Base-by-base conservation (phyloP, 2,888 invertebrate genomes). In the Megamerina dolium region DNA sequence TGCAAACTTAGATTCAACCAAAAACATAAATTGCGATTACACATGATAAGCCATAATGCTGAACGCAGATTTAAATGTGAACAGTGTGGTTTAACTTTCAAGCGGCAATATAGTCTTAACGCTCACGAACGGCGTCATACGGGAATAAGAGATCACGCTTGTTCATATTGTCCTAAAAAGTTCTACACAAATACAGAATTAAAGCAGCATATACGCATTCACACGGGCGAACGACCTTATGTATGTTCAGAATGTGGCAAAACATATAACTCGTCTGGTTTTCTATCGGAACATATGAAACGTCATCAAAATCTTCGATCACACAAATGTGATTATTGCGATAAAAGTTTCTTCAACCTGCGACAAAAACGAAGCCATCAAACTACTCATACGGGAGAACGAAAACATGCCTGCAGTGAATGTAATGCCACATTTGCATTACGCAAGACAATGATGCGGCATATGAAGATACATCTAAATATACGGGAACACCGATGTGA, bases 151-250 rank as follows among this genome's bases (percentile, higher is more conserved):
- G 10, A 23, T 8, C 23, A 23, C 23, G 23, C 23, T 23, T 23
- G 23, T 10, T 8, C 8, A 23, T 23, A 23, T 23, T 23, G 23
- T 10, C 23, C 23, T 10, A 23, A 23, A 23, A 23, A 23, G 23
- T 23, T 23, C 10, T 6, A 8, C 8, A 10, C 8, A 8, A 23
- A 10, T 23, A 23, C 6, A 8, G 23, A 23, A 10, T 23, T 23
- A 23, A 23, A 23, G 10, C 6, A 8, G 10, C 68, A 65, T 38
- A 56, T 60, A 14, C 59, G 65, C 1, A 42, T 63, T 37, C 65
- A 65, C 23, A 61, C 68, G 1, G 66, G 65, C 2, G 65, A 67
- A 33, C 62, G 63, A 13, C 68, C 66, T 1, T 67, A 66, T 32
- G 34, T 36, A 5, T 65, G 64, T 40, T 48, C 51, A 35, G 41